Percentiles rank a stretch among this genome's conserved stretches.
Conservation (phyloP, 2,797 vertebrate species). For the Coendou prehensilis region DNA sequence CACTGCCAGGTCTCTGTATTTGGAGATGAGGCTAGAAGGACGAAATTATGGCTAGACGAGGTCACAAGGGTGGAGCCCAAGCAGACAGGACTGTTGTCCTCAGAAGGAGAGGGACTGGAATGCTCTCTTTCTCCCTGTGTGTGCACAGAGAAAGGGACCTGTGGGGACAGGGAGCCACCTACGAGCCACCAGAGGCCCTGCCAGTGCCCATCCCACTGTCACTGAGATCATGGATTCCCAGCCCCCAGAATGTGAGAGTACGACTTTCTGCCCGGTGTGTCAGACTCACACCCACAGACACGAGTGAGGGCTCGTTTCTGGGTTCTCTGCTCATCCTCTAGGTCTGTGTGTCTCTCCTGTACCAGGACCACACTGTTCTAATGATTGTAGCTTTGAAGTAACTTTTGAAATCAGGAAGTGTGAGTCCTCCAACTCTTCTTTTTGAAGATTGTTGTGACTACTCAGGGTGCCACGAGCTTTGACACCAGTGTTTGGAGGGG, state of each 20-base stretch:
- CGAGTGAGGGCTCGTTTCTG: not conserved
- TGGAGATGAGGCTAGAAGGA: not conserved
- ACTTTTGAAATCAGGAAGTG: not conserved
- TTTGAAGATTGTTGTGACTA: not conserved
- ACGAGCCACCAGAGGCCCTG: too few relatives aligned
- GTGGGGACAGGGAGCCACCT: not conserved
- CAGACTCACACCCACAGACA: not conserved
- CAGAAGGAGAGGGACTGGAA: not conserved
- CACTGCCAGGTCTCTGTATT: not conserved
- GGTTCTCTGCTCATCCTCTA: not conserved
- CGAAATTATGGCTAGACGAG: not conserved
- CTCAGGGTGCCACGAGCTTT: not conserved
- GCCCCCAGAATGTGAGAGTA: not conserved
- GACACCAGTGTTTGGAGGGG: not conserved
- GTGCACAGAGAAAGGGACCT: not conserved
- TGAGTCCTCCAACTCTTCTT: not conserved
- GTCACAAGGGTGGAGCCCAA: not conserved
- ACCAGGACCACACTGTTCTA: not conserved
- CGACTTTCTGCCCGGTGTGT: not conserved
- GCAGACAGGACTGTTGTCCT: not conserved
- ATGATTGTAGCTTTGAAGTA: not conserved
- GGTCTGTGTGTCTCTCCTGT: not conserved
- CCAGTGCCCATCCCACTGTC: not conserved
- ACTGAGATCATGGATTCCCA: not conserved
- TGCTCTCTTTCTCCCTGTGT: not conserved